Evolutionary conservation across 2,888 invertebrate species (phyloP).

Genomic region (Lamellibrachia satsuma): DNA sequence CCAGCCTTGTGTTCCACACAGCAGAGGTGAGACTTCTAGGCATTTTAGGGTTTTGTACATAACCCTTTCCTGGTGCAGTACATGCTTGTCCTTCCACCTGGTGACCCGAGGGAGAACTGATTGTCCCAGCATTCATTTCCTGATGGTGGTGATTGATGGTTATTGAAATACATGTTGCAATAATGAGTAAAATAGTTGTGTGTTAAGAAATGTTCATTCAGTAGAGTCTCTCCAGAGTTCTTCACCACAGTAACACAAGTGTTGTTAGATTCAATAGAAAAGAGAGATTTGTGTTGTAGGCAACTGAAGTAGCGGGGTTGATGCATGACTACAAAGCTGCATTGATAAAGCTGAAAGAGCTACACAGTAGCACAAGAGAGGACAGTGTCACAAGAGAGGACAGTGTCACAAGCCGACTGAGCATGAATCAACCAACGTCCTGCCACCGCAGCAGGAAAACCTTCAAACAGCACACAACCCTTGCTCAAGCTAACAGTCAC

Average conservation of each 20-base stretch:
- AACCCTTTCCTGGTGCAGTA: not conserved
- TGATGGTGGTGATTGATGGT: too few species aligned
- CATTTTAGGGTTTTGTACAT: not conserved
- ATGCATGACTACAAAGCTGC: conserved; percentile 81
- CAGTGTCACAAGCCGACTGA: not conserved
- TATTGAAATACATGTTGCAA: too few species aligned
- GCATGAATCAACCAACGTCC: not conserved
- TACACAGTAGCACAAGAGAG: not conserved
- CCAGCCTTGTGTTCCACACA: conserved; percentile 91
- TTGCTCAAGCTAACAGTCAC: conserved; percentile 17
- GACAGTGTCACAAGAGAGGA: not conserved
- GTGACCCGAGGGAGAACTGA: too few species aligned
- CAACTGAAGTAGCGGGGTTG: conserved; percentile 90
- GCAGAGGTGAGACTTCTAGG: conserved; percentile 75
- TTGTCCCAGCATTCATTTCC: too few species aligned
- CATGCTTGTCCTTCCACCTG: not conserved
- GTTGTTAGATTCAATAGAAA: too few species aligned
- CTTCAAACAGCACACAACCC: conserved; percentile 21
- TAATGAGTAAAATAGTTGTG: too few species aligned
- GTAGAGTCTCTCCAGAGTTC: too few species aligned
- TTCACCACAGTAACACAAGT: too few species aligned
- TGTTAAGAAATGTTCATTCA: too few species aligned
- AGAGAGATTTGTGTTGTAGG: conserved; percentile 69
- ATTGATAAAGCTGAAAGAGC: conserved; percentile 23
- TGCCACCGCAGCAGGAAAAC: conserved; percentile 24